A percentile compares a stretch with the other conserved stretches of the same genome.
phyloP scores from a whole-genome alignment of 2,113 vertebrate genomes.

The Tauraco erythrolophus region DNA sequence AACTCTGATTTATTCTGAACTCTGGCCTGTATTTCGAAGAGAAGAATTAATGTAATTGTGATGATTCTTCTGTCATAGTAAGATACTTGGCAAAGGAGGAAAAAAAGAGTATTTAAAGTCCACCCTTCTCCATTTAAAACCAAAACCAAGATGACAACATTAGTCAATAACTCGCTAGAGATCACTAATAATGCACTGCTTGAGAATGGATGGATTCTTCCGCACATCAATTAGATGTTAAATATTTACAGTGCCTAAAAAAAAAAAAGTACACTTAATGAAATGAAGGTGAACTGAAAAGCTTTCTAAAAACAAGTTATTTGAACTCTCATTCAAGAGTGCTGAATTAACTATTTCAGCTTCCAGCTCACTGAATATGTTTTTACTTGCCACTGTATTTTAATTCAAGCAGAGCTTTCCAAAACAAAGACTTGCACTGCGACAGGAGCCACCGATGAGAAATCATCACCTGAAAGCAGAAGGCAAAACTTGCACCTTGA shows the following conservation, averaged over 20 bases:
- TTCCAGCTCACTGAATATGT: neutral
- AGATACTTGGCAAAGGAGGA: neutral
- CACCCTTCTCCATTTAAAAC: neutral
- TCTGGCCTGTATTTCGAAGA: neutral
- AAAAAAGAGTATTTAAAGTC: neutral
- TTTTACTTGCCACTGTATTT: neutral
- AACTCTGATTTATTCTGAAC: neutral
- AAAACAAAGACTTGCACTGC: neutral
- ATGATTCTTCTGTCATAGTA: neutral
- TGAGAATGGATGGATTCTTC: slow-evolving; percentile 10
- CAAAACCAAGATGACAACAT: neutral
- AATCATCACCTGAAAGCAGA: neutral
- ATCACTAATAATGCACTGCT: neutral
- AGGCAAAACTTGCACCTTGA: neutral
- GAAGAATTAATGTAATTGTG: neutral
- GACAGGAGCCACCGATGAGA: neutral
- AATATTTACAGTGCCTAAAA: slow-evolving; percentile 75
- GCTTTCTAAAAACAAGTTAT: neutral
- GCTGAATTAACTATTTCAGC: neutral
- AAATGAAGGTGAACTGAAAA: slow-evolving; percentile 66
- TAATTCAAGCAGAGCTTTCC: neutral
- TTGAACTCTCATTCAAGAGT: neutral
- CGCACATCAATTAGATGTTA: slow-evolving; percentile 27
- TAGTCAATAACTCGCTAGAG: slow-evolving; percentile 7
- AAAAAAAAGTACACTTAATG: slow-evolving; percentile 37